Evolutionary conservation across 1,140 invertebrate genomes (phyloP).

Genomic region (Cotesia typhae): DNA sequence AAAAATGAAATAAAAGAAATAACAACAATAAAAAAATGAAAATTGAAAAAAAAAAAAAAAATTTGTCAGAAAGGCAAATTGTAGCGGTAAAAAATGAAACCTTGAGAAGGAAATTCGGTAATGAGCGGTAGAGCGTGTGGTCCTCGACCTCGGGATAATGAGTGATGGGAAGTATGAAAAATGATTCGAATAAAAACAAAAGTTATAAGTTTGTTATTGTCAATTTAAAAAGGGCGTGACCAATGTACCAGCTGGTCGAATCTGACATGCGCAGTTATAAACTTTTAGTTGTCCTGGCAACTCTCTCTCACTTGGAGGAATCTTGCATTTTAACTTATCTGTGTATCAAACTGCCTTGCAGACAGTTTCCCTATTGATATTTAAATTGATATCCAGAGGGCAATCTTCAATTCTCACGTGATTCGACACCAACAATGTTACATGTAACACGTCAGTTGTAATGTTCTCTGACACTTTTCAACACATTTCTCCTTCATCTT

Average conservation of each 20-base stretch:
- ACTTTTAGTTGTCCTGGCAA: constrained; percentile 48
- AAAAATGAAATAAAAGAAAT: background rate
- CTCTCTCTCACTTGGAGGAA: constrained; percentile 32
- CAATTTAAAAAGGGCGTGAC: constrained; percentile 52
- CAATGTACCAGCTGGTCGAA: constrained; percentile 43
- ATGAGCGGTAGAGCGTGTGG: too few species aligned
- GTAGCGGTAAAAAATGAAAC: too few species aligned
- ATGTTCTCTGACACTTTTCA: too few species aligned
- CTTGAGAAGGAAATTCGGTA: too few species aligned
- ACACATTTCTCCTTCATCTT: too few species aligned
- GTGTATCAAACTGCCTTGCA: constrained; percentile 28
- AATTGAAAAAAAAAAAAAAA: too few species aligned
- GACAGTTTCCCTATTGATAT: constrained; percentile 27
- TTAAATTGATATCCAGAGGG: constrained; percentile 11
- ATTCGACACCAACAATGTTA: constrained; percentile 8
- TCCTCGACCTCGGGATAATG: background rate
- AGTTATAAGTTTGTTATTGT: constrained; percentile 28
- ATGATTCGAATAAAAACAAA: background rate
- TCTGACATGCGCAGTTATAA: constrained; percentile 47
- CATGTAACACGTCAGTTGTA: too few species aligned
- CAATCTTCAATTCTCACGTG: constrained; percentile 4
- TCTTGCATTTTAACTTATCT: constrained; percentile 38
- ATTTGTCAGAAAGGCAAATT: too few species aligned
- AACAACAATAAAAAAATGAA: too few species aligned
- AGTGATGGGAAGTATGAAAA: background rate